phyloP scores from a whole-genome alignment of 2,113 vertebrate species.

The Sterna hirundo region DNA sequence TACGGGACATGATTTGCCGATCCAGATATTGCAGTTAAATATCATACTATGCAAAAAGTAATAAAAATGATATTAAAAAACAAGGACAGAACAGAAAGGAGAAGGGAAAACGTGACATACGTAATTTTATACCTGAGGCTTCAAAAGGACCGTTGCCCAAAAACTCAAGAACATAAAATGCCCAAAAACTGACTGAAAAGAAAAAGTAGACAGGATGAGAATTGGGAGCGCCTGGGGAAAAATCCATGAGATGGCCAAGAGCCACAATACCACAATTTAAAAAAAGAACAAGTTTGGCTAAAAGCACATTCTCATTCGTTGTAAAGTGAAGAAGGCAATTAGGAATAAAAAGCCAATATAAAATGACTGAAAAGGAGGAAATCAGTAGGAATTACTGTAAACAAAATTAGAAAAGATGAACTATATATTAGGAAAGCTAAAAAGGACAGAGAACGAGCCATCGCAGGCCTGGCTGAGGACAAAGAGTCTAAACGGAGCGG shows the following conservation, averaged over 20 bases:
- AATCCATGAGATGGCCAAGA: neutral
- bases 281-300: neutral
- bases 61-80: neutral
- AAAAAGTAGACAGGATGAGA: neutral
- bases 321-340: neutral
- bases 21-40: neutral
- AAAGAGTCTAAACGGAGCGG: neutral
- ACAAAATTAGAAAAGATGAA: conserved; percentile 29
- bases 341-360: conserved; percentile 17
- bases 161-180: neutral
- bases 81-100: neutral
- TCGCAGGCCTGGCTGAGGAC: neutral
- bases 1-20: neutral
- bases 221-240: neutral
- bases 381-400: conserved; percentile 41
- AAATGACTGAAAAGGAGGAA: neutral
- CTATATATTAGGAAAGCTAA: conserved; percentile 40
- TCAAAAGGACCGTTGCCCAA: neutral
- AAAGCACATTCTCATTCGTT: neutral
- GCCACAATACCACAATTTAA: neutral
- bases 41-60: neutral
- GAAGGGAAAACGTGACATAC: neutral
- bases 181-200: neutral
- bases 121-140: neutral
- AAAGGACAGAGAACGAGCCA: neutral